phyloP scores from a whole-genome alignment of 2,113 vertebrate species.

The Notothenia coriiceps region DNA sequence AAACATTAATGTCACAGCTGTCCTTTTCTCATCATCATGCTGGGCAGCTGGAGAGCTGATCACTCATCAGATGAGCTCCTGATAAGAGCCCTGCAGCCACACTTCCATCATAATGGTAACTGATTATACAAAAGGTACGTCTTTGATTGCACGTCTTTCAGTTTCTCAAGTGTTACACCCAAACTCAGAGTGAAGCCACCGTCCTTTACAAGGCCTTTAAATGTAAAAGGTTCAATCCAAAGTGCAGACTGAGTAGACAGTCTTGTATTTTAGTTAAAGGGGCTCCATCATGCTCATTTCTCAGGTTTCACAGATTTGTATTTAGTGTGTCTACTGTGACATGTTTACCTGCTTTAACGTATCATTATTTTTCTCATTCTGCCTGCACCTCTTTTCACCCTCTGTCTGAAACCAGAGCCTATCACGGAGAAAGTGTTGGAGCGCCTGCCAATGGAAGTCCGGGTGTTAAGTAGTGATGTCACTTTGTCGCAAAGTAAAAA shows the following conservation, averaged over 20 bases:
- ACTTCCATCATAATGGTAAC: conserved; percentile 17
- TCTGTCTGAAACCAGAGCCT: too few species aligned
- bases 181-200: not conserved
- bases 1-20: not conserved
- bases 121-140: conserved; percentile 1
- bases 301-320: too few species aligned
- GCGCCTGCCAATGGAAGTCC: too few species aligned
- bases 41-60: conserved; percentile 12
- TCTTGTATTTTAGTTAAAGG: too few species aligned
- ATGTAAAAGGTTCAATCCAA: not conserved
- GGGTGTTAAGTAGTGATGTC: too few species aligned
- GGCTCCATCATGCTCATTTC: too few species aligned
- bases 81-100: conserved; percentile 17
- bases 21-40: conserved; percentile 4
- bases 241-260: not conserved
- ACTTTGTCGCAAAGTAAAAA: too few species aligned
- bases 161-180: not conserved
- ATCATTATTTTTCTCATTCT: too few species aligned
- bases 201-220: not conserved
- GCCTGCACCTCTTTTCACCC: too few species aligned
- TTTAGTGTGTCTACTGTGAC: too few species aligned
- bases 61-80: conserved; percentile 26
- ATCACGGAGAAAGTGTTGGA: too few species aligned
- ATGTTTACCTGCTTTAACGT: too few species aligned
- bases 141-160: conserved; percentile 17